These are phyloP conservation scores for Enteromius argenteus DNA, from an alignment of 2,797 vertebrate genomes.

Conservation along the genomic window DNA sequence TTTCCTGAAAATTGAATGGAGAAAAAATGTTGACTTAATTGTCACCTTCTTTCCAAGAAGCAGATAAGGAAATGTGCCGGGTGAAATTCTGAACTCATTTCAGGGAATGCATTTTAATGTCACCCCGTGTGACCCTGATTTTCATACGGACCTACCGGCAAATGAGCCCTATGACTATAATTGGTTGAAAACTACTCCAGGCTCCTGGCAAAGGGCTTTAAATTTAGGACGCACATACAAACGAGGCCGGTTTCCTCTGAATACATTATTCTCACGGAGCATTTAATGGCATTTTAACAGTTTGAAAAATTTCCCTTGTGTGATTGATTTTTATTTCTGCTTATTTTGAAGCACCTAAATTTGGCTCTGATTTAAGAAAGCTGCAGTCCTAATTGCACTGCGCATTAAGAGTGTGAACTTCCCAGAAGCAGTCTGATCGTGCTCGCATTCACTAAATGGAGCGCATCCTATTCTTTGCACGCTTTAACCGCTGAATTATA, in stretches of 20 bases:
- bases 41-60: constrained; percentile 33
- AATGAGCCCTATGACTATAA: constrained; percentile 61
- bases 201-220: constrained; percentile 68
- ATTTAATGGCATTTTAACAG: constrained; percentile 52
- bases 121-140: constrained; percentile 72
- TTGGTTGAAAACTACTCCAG: constrained; percentile 65
- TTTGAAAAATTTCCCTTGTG: constrained; percentile 57
- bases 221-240: constrained; percentile 73
- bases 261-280: constrained; percentile 66
- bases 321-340: constrained; percentile 60
- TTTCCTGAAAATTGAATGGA: constrained; percentile 46
- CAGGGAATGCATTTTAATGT: constrained; percentile 66
- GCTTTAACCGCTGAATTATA: constrained; percentile 4
- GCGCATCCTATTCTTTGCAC: constrained; percentile 9
- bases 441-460: constrained; percentile 12
- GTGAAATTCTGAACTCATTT: constrained; percentile 69
- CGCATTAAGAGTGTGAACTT: not conserved
- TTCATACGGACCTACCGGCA: constrained; percentile 71
- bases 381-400: constrained; percentile 22
- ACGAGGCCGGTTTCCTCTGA: constrained; percentile 68
- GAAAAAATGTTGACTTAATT: constrained; percentile 49
- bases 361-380: constrained; percentile 48
- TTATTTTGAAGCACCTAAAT: constrained; percentile 61
- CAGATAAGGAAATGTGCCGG: constrained; percentile 57
- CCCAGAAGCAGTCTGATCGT: constrained; percentile 5